These are phyloP conservation scores for Typhlomys cinereus DNA, from an alignment of 2,113 vertebrate species.

Conservation along the genomic window DNA sequence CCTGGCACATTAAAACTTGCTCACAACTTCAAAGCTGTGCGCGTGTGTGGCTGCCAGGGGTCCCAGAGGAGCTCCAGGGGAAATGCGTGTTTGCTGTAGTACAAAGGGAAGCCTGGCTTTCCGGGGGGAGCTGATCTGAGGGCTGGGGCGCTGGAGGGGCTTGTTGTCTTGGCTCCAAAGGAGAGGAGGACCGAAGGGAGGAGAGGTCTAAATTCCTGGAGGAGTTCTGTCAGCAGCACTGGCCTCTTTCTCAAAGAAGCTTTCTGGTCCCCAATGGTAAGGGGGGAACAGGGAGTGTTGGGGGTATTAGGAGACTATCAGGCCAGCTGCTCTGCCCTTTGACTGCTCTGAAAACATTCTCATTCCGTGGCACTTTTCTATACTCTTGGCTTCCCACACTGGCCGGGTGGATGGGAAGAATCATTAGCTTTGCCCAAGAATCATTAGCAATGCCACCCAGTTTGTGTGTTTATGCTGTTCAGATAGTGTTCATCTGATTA, in stretches of 20 bases:
- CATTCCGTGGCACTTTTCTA: neutral
- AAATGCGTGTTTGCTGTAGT: slow-evolving; percentile 58
- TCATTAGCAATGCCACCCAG: too few species aligned
- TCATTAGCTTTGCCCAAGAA: too few species aligned
- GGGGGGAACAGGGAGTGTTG: neutral
- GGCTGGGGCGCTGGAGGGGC: neutral
- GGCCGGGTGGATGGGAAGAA: neutral
- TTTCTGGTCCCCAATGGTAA: neutral
- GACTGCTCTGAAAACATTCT: neutral
- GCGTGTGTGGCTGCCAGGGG: neutral
- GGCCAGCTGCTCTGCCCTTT: neutral
- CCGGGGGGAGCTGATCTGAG: slow-evolving; percentile 73
- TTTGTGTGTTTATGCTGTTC: too few species aligned
- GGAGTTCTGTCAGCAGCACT: neutral
- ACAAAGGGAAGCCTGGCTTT: slow-evolving; percentile 72
- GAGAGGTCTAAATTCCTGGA: slow-evolving; percentile 22
- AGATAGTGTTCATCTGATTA: too few species aligned
- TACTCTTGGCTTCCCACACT: neutral
- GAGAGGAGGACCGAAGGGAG: neutral
- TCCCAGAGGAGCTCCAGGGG: slow-evolving; percentile 61
- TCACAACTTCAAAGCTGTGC: slow-evolving; percentile 65
- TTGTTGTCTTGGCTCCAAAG: slow-evolving; percentile 54
- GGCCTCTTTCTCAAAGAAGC: neutral
- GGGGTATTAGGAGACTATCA: neutral
- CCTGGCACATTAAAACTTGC: slow-evolving; percentile 61